Conservation (phyloP, 2,888 invertebrate species). For the Ctena decussata region DNA sequence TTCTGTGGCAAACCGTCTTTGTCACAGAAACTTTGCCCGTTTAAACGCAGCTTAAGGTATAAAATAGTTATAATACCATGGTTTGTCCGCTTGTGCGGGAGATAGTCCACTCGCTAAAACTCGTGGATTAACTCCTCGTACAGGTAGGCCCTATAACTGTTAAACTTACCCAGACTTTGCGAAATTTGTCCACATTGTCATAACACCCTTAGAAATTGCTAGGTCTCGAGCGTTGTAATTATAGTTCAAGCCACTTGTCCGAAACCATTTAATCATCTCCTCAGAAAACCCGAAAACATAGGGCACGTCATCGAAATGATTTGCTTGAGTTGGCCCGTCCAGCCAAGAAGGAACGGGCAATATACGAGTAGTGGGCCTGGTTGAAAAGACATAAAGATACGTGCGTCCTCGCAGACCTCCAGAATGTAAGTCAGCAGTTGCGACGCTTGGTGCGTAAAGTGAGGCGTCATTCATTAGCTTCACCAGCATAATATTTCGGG, state of each 20-base stretch:
- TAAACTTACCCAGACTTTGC: slow-evolving; percentile 1
- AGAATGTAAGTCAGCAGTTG: not conserved
- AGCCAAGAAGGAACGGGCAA: not conserved
- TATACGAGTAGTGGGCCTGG: not conserved
- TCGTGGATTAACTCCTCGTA: too few species aligned
- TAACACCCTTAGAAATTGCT: not conserved
- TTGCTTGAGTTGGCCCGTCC: not conserved
- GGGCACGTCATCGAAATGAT: not conserved
- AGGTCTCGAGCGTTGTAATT: not conserved
- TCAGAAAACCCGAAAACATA: not conserved
- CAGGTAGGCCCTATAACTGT: too few species aligned
- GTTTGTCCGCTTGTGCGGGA: too few species aligned
- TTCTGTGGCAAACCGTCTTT: too few species aligned
- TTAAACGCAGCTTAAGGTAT: too few species aligned
- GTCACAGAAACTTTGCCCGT: too few species aligned
- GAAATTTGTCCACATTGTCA: not conserved
- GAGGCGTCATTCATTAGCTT: not conserved
- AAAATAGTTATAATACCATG: too few species aligned
- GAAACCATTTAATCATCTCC: not conserved
- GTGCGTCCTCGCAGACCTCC: not conserved
- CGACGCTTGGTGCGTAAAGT: not conserved
- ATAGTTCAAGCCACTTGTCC: too few species aligned
- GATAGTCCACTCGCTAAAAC: too few species aligned
- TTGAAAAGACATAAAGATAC: not conserved
- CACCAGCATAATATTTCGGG: not conserved